Conservation (phyloP, 2,888 invertebrate species). For the Brassicogethes aeneus region DNA sequence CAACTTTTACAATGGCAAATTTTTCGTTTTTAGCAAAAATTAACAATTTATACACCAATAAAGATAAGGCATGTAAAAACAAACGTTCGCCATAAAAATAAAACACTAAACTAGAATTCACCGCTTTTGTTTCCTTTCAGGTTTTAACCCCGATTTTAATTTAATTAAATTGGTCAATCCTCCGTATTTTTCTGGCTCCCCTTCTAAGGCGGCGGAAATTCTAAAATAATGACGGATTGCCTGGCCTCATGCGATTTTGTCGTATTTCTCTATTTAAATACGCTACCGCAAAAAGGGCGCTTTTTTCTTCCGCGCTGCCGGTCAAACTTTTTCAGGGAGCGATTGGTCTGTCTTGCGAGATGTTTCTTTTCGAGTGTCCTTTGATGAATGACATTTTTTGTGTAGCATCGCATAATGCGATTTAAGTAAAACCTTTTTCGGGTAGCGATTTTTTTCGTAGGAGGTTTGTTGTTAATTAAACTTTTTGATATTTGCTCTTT, state of each 20-base stretch:
- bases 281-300: background rate
- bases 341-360: background rate
- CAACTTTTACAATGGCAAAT: no score
- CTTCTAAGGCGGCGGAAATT: background rate
- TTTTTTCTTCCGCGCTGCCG: background rate
- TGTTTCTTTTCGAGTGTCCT: background rate
- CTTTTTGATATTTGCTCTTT: no score
- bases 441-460: no score
- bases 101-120: no score
- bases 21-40: no score
- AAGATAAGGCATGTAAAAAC: no score
- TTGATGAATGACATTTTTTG: background rate
- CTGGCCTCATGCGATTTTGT: background rate
- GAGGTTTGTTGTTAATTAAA: no score
- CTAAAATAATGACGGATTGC: background rate
- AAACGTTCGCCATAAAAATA: no score
- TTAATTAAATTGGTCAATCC: background rate
- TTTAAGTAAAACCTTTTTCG: constrained; percentile 1
- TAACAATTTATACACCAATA: no score
- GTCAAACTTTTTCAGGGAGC: background rate
- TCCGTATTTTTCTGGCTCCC: background rate
- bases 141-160: background rate
- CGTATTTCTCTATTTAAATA: background rate
- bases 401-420: background rate
- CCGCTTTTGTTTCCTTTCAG: no score